Evolutionary conservation across 92 coral and sea anemone species (phyloP).

Genomic region (Galaxea fascicularis): DNA sequence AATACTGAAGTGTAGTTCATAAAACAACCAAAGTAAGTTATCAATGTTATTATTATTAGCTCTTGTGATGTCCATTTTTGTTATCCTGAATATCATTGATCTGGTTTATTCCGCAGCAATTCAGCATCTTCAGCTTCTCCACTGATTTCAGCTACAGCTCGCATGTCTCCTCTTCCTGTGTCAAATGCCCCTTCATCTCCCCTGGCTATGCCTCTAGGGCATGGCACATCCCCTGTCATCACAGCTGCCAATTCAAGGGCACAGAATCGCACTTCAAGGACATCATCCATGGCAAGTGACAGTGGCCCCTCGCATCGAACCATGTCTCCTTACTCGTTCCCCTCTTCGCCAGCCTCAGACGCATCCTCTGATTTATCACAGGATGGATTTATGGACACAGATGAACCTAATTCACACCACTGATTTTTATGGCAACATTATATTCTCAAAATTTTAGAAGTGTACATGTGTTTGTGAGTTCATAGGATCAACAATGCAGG

Average conservation of each 20-base stretch:
- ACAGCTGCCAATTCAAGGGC: constrained; percentile 63
- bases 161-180: constrained; percentile 82
- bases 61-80: background rate
- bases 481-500: background rate
- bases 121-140: constrained; percentile 62
- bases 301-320: constrained; percentile 92
- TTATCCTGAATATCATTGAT: background rate
- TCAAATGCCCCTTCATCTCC: constrained; percentile 90
- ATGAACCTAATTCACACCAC: constrained; percentile 81
- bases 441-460: background rate
- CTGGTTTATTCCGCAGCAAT: constrained; percentile 26
- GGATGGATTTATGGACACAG: constrained; percentile 93
- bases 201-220: constrained; percentile 82
- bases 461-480: constrained; percentile 17
- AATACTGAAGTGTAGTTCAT: too few relatives aligned
- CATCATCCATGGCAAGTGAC: constrained; percentile 93
- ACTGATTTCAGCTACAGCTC: constrained; percentile 80
- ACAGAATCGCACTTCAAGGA: constrained; percentile 80
- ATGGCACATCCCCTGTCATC: constrained; percentile 70
- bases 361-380: constrained; percentile 90
- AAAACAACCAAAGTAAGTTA: too few relatives aligned
- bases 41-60: too few relatives aligned
- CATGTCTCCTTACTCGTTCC: constrained; percentile 90
- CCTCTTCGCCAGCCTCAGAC: constrained; percentile 95
- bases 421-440: constrained; percentile 39